Percentiles rank a stretch among this genome's conserved stretches.
These are phyloP conservation scores for Pitta sordida DNA, from an alignment of 2,113 vertebrate genomes.

Conservation along the genomic window DNA sequence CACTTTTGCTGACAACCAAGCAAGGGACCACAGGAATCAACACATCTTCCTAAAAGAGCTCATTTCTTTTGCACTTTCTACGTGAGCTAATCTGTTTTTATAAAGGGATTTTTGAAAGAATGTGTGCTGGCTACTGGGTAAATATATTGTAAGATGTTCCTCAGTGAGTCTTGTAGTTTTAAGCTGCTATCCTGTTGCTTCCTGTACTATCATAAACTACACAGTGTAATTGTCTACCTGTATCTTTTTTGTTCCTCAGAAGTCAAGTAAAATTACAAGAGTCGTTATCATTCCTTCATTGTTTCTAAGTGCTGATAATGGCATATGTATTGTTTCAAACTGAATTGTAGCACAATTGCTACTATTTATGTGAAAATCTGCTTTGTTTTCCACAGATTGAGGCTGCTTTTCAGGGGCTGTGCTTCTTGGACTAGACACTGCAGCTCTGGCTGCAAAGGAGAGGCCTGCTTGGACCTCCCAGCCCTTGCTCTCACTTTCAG, in stretches of 20 bases:
- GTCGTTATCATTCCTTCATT: not conserved
- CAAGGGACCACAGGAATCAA: constrained; percentile 69
- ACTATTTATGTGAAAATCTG: not conserved
- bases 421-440: not conserved
- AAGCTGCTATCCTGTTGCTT: not conserved
- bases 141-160: not conserved
- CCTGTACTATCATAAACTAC: not conserved
- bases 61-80: constrained; percentile 69
- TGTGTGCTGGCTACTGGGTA: not conserved
- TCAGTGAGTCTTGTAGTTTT: not conserved
- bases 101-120: constrained; percentile 31
- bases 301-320: not conserved
- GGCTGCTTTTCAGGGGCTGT: not conserved
- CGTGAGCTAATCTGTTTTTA: constrained; percentile 55
- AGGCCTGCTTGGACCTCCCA: not conserved
- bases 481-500: not conserved
- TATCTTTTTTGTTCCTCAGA: not conserved
- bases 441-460: not conserved
- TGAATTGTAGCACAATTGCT: not conserved
- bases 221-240: not conserved
- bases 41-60: constrained; percentile 53
- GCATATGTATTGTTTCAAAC: not conserved
- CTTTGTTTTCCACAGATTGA: not conserved
- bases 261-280: not conserved
- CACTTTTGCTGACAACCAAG: constrained; percentile 73